Base-by-base conservation (phyloP, 2,797 vertebrate species). In the Simalia tracyae region DNA sequence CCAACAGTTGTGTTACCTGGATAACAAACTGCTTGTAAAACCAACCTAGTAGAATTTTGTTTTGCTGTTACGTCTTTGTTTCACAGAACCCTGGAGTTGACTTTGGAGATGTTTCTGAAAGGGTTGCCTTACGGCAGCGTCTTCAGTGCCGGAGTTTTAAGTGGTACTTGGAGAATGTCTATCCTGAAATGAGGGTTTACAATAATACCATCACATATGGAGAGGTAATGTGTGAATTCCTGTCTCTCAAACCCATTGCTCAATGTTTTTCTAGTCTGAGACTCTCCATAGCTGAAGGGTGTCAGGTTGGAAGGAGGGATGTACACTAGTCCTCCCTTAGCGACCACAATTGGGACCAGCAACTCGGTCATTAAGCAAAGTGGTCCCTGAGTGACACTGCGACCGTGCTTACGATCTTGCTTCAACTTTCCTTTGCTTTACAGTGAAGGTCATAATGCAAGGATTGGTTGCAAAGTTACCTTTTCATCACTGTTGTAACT, bases 131-230 rank as follows among this genome's bases (percentile, higher is more conserved):
- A 90, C 98, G 99, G 56, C 98, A 98, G 95, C 98, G 97, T 92
- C 97, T 99, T 93, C 99, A 99, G 61, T 99, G 99, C 96, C 98
- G 97, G 87, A 99, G 98, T 94, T 99, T 99, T 96, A 98, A 98
- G 96, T 99, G 99, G 99, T 99, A 99, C 97, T 97, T 99, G 86
- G 98, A 99, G 95, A 98, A 99, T 0, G 99, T 99, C 92, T 99
- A 99, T 95, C 99, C 99, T 0, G 99, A 99, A 97, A 99, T 99
- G 99, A 97, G 99, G 93, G 98, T 98, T 95, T 99, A 99, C 97
- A 99, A 99, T 94, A 98, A 99, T 96, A 99, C 99, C 61, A 98
- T 99, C 97, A 99, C 99, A 81, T 99, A 99, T 0, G 99, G 99
- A 96, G 99, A 99, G 99, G 99, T 99, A 98, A 97, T 31, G 72